Percentiles rank a stretch among this genome's conserved stretches.
Conservation (phyloP, 1,140 invertebrate genomes). For the Littorina saxatilis region DNA sequence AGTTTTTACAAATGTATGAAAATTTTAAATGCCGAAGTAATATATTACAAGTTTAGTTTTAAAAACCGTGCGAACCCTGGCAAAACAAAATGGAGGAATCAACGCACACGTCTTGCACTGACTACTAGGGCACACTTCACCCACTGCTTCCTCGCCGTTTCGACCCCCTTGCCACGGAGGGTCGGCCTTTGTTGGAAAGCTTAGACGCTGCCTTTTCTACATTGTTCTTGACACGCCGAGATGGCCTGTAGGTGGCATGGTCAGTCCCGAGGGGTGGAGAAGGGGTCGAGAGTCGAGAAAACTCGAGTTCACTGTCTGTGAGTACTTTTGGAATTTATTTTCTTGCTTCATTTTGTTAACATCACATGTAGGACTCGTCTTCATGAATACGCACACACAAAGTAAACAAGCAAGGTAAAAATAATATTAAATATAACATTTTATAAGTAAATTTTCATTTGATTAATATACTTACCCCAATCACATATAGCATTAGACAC, state of each 20-base stretch:
- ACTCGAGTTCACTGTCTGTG: constrained; percentile 30
- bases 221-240: not conserved
- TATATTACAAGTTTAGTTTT: no score
- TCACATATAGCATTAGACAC: no score
- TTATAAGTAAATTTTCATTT: no score
- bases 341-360: no score
- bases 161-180: not conserved
- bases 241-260: constrained; percentile 20
- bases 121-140: not conserved
- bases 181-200: not conserved
- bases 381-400: not conserved
- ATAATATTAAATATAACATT: no score
- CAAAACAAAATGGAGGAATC: not conserved
- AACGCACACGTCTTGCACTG: not conserved
- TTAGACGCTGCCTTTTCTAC: not conserved
- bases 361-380: not conserved
- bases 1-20: no score
- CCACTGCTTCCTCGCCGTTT: not conserved
- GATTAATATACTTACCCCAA: no score
- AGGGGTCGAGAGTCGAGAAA: constrained; percentile 17
- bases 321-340: no score
- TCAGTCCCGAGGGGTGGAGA: constrained; percentile 40
- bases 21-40: no score
- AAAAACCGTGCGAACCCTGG: no score
- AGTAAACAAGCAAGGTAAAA: no score